Conservation (phyloP, 2,113 vertebrate species). For the Anguilla rostrata region DNA sequence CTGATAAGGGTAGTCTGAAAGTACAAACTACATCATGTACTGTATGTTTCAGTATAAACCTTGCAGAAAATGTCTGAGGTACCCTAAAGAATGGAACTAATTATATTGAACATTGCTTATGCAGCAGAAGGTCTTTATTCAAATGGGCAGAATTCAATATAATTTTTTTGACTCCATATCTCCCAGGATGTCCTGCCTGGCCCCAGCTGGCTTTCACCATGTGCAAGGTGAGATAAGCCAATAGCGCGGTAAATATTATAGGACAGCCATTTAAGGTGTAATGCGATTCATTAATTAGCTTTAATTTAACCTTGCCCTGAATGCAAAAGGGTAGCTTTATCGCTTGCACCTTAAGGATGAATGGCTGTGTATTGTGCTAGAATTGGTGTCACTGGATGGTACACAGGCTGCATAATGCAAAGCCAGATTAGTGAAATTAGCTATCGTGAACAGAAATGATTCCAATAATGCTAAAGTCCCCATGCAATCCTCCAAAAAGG, state of each 20-base stretch:
- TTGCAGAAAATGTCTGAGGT: neutral
- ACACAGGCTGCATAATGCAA: neutral
- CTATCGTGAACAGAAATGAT: conserved; percentile 1
- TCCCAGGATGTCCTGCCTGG: conserved; percentile 48
- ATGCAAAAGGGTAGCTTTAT: conserved; percentile 24
- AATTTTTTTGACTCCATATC: conserved; percentile 39
- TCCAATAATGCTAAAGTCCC: neutral
- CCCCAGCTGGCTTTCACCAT: conserved; percentile 50
- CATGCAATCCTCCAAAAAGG: neutral
- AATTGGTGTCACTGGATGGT: neutral
- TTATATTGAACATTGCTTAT: conserved; percentile 50
- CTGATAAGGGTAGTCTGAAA: conserved; percentile 31
- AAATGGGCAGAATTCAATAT: conserved; percentile 34
- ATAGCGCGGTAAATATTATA: conserved; percentile 55
- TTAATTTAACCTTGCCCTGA: conserved; percentile 59
- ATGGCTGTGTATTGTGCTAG: conserved; percentile 1
- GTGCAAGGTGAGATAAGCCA: conserved; percentile 63
- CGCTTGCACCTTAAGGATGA: conserved; percentile 7
- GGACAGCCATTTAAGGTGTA: conserved; percentile 58
- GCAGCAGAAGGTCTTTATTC: conserved; percentile 46
- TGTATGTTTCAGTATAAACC: neutral
- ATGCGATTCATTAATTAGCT: conserved; percentile 71
- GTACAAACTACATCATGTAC: conserved; percentile 30
- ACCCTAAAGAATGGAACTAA: conserved; percentile 57
- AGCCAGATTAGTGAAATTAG: conserved; percentile 10